Base-by-base conservation (phyloP, 2,888 invertebrate species). In the Ophraella communa region DNA sequence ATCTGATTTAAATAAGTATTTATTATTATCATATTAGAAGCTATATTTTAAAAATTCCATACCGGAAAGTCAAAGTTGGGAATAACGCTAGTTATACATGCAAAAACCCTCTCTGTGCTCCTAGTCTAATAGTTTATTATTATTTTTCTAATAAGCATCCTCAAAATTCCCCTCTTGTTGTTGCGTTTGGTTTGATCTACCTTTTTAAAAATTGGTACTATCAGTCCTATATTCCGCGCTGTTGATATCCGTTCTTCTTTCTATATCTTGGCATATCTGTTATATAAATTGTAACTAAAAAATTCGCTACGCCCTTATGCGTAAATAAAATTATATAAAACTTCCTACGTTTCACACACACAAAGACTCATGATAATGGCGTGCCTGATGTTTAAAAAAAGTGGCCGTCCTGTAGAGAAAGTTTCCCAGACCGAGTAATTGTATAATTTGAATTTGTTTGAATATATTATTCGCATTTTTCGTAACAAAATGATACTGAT, bases 371-470 rank as follows among this genome's bases (percentile, higher is more conserved):
- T 21, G 61, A 23, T 54, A 54, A 61, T 64, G 53, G 58, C 64
- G 58, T 64, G 64, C 58, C 23, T 39, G 47, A 54, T 47, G 59
- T 64, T 54, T 64, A 39, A 58, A 58, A 64, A 57, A 52, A 54
- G 54, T 53, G 58, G 58, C 58, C 39, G 51, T 49, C 54, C 33
- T 53, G 59, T 27, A 17, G n/a, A 39, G 35, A 21, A 35, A 53
- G n/a, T 47, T 60, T 53, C 47, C 52, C 57, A 65, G 65, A 65
- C 61, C 65, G 65, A 65, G 61, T 65, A 65, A 65, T 62, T 65
- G 65, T 61, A 65, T 65, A 65, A 65, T 65, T 65, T 65, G 61
- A 65, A 65, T 65, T 61, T 65, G 65, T 65, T 65, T 61, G 61
- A 65, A 65, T 65, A 65, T 57, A 62, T 65, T 65, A 65, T 65